Base-by-base conservation (phyloP, 2,113 vertebrate species). In the Verasper variegatus region DNA sequence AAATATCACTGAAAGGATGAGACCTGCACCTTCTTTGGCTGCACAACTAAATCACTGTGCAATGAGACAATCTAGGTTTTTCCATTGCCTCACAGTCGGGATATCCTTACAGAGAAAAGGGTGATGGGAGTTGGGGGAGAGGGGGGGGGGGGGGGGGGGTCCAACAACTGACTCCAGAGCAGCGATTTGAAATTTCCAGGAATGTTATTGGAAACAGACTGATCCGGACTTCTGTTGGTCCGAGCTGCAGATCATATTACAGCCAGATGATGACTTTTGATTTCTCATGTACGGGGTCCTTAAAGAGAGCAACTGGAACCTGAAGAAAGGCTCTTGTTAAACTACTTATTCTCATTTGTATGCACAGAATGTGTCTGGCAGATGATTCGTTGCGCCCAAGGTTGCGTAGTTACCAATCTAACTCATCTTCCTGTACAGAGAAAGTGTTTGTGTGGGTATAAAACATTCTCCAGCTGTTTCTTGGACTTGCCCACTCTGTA, bases 31-130 rank as follows among this genome's bases (percentile, higher is more conserved):
- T 65, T 23, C 47, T 74, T 61, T 20, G 45, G 15, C 62, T 4
- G 7, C 60, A 24, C 62, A 18, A 60, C 57, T 86, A 85, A 78
- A 83, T 85, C 80, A 82, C 66, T 5, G 68, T 47, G 35, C 60
- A 85, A 87, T 76, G 68, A 87, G 71, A 67, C 69, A 23, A 68
- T 71, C 52, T 78, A 37, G 52, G 56, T 55, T 61, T 61, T 59
- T 63, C 51, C 71, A 31, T 18, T 21, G 31, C 65, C 35, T 31
- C 63, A n/a, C 65, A 52, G 67, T 42, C 52, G 47, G 56, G 35
- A 71, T 18, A 10, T 68, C 3, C 57, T 54, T 56, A 31, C 23
- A 57, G 65, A 60, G 24, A 4, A 40, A 7, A 27, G 1, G 57
- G 70, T 15, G 40, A 17, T n/a, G 5, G 18, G 21, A 11, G 21